phyloP scores from a whole-genome alignment of 2,113 vertebrate genomes.

The Trochalopteron elliotii region DNA sequence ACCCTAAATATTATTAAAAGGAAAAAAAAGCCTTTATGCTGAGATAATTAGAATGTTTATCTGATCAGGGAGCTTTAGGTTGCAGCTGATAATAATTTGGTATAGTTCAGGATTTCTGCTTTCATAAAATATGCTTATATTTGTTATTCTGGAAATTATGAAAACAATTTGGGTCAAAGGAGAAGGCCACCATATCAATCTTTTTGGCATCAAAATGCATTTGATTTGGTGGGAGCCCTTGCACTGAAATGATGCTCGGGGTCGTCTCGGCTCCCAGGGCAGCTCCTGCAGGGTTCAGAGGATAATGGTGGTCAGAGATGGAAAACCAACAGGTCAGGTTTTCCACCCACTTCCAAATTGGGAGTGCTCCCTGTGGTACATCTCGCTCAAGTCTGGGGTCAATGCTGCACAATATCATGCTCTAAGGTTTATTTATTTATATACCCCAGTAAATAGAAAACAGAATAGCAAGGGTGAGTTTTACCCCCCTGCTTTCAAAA shows the following conservation, averaged over 20 bases:
- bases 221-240: not conserved
- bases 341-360: not conserved
- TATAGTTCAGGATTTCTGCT: not conserved
- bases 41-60: not conserved
- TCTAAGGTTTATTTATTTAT: constrained; percentile 25
- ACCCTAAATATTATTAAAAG: not conserved
- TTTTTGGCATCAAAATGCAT: not conserved
- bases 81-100: not conserved
- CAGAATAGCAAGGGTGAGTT: not conserved
- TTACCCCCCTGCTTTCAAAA: not conserved
- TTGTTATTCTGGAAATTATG: not conserved
- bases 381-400: not conserved
- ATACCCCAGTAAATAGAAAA: not conserved
- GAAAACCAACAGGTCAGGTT: not conserved
- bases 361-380: not conserved
- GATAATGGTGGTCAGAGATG: not conserved
- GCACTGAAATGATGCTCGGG: not conserved
- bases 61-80: not conserved
- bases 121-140: not conserved
- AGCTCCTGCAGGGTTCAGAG: not conserved
- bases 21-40: not conserved
- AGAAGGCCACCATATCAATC: not conserved
- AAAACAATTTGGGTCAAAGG: not conserved
- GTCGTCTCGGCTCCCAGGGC: not conserved
- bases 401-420: not conserved